A percentile compares a stretch with the other conserved stretches of the same genome.
These are phyloP conservation scores for Lepilemur septentrionalis DNA, from an alignment of 2,797 vertebrate species.

Conservation along the genomic window DNA sequence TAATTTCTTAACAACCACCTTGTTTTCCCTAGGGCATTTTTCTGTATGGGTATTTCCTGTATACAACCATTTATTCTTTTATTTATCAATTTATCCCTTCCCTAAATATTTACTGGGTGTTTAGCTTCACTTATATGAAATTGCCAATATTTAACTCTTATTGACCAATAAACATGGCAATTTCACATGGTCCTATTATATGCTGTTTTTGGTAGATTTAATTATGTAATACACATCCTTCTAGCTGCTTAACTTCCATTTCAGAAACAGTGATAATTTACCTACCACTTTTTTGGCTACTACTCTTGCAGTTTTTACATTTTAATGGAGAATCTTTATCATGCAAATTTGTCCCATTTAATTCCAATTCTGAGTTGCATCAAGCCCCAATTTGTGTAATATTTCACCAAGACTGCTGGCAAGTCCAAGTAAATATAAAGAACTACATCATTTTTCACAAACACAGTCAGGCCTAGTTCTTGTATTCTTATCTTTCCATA, in stretches of 20 bases:
- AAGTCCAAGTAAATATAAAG: background rate
- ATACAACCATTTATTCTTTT: background rate
- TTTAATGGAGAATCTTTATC: background rate
- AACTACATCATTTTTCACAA: background rate
- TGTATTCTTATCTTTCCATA: background rate
- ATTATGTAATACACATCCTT: background rate
- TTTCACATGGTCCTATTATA: background rate
- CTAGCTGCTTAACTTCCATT: background rate
- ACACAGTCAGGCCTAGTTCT: background rate
- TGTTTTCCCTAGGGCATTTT: background rate
- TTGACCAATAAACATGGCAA: background rate
- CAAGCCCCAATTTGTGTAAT: background rate
- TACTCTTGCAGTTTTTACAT: background rate
- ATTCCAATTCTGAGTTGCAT: background rate
- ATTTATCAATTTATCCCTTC: background rate
- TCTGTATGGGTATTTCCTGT: background rate
- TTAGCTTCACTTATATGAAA: background rate
- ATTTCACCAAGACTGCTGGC: background rate
- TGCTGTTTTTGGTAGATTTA: background rate
- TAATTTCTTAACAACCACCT: background rate
- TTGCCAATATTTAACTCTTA: background rate
- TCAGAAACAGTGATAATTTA: background rate
- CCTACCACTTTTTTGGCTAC: background rate
- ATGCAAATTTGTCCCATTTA: background rate
- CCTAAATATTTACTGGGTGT: background rate